Evolutionary conservation across 64 coral and sea anemone species (phyloP).

Genomic region (Pocillopora verrucosa): DNA sequence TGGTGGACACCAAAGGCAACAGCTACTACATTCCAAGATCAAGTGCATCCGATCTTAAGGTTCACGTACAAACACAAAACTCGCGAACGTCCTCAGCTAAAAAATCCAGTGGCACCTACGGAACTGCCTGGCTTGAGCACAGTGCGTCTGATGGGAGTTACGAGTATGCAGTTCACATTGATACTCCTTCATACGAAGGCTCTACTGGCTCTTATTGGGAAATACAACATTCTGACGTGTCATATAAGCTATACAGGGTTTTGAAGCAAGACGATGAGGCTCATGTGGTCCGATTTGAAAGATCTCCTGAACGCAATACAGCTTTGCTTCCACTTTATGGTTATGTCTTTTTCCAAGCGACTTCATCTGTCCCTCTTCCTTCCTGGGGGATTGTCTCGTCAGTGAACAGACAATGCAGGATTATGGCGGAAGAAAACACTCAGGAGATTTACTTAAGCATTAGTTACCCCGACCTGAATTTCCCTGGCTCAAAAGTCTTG

Average conservation of each 20-base stretch:
- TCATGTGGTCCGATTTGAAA: background rate
- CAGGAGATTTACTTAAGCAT: background rate
- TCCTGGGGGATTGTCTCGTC: background rate
- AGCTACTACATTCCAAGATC: constrained; percentile 40
- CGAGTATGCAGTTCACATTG: background rate
- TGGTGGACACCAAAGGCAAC: constrained; percentile 27
- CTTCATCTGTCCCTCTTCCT: background rate
- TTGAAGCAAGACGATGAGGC: background rate
- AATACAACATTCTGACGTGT: background rate
- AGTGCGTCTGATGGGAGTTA: background rate
- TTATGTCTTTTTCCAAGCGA: background rate
- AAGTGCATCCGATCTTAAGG: constrained; percentile 1
- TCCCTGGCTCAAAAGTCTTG: background rate
- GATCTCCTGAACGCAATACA: background rate
- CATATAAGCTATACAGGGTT: background rate
- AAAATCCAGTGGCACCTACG: constrained; percentile 20
- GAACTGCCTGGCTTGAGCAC: constrained; percentile 44
- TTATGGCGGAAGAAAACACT: background rate
- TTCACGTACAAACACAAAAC: constrained; percentile 16
- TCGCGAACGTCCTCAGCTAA: constrained; percentile 16
- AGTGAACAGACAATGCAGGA: background rate
- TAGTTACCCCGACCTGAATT: background rate
- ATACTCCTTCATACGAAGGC: background rate
- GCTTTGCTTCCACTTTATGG: background rate
- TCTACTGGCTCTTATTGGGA: background rate